Conservation (phyloP, 2,888 invertebrate genomes). For the Syrista parreyssii region DNA sequence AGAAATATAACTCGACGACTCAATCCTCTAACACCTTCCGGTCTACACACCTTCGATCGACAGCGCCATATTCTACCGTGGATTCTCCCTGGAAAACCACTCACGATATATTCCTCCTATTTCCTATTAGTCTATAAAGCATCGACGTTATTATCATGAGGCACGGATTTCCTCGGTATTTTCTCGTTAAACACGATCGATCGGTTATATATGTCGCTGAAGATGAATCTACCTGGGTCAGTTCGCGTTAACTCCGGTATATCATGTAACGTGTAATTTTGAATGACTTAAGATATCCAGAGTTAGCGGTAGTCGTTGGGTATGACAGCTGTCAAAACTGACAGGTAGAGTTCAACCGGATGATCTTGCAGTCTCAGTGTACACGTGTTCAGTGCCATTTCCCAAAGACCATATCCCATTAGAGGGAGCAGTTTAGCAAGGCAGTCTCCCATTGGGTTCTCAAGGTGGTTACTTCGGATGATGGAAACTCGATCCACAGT, state of each 20-base stretch:
- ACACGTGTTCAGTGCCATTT: background rate
- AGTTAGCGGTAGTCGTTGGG: background rate
- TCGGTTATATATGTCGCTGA: background rate
- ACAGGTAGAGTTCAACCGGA: background rate
- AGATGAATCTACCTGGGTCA: background rate
- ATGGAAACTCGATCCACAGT: constrained; percentile 51
- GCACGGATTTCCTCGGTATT: constrained; percentile 8
- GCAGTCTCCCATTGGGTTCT: background rate
- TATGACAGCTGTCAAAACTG: background rate
- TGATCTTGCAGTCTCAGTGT: background rate
- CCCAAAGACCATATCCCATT: background rate
- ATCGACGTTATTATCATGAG: constrained; percentile 11
- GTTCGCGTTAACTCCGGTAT: background rate
- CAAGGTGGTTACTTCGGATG: constrained; percentile 7
- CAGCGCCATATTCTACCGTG: background rate
- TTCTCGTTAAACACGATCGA: constrained; percentile 8
- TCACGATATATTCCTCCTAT: background rate
- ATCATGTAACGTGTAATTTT: background rate
- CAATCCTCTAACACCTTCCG: constrained; percentile 44
- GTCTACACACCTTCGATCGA: constrained; percentile 7
- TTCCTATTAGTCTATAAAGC: constrained; percentile 14
- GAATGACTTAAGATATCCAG: background rate
- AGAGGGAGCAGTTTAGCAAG: background rate
- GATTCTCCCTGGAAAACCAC: background rate
- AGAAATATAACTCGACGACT: constrained; percentile 39